Conservation (phyloP, 2,797 vertebrate genomes). For the Nothura maculosa region DNA sequence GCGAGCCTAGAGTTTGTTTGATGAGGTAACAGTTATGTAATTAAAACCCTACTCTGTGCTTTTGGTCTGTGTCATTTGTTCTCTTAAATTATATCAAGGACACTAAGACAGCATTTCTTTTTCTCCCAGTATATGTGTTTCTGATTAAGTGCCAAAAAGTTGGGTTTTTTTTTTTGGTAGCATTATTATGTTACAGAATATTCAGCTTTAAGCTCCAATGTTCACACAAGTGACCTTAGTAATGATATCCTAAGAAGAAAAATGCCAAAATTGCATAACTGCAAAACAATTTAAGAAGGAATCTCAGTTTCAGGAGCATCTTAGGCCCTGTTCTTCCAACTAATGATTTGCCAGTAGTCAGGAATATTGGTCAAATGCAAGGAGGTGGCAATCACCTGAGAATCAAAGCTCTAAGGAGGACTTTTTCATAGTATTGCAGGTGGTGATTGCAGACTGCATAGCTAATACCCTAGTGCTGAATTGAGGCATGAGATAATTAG, state of each 20-base stretch:
- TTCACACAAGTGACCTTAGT: not conserved
- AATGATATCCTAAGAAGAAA: not conserved
- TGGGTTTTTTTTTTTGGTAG: conserved; percentile 34
- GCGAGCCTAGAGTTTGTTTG: not conserved
- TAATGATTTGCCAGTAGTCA: not conserved
- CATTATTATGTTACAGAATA: conserved; percentile 24
- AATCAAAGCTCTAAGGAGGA: not conserved
- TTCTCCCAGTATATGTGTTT: not conserved
- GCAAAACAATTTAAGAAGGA: not conserved
- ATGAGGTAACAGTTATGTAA: not conserved
- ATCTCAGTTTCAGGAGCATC: not conserved
- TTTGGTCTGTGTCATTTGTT: not conserved
- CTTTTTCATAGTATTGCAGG: not conserved
- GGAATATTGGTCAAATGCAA: not conserved
- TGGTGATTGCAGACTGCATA: accelerated
- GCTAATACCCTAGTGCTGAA: not conserved
- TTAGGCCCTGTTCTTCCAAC: not conserved
- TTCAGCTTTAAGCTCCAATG: not conserved
- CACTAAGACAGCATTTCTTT: not conserved
- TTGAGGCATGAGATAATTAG: not conserved
- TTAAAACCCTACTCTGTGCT: not conserved
- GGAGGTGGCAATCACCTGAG: not conserved
- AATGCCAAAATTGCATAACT: accelerated
- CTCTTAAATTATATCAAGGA: not conserved
- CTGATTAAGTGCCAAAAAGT: conserved; percentile 27